Evolutionary conservation across 2,888 invertebrate genomes (phyloP).

Genomic region (Liposcelis brunnea): DNA sequence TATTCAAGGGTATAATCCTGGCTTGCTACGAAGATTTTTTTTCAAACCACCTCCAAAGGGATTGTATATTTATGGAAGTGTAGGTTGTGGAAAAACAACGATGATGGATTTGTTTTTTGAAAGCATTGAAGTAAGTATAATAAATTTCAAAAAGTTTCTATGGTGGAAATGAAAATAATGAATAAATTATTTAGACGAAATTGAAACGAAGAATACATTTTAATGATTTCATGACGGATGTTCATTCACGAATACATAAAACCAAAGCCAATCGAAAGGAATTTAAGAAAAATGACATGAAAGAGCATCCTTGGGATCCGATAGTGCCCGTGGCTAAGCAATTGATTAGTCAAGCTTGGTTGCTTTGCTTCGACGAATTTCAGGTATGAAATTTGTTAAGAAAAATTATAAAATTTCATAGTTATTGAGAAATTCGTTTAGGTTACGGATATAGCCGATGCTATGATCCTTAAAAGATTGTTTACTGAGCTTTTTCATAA

Average conservation of each 20-base stretch:
- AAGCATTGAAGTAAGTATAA: constrained; percentile 36
- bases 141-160: too few relatives aligned
- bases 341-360: constrained; percentile 72
- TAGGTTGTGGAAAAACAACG: constrained; percentile 96
- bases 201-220: constrained; percentile 79
- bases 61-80: constrained; percentile 76
- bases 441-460: constrained; percentile 98
- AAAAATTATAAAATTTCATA: constrained; percentile 6
- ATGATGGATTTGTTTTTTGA: constrained; percentile 96
- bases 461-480: constrained; percentile 91
- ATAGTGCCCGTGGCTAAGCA: constrained; percentile 82
- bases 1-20: constrained; percentile 40
- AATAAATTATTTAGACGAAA: background rate
- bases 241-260: constrained; percentile 77
- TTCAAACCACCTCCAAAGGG: constrained; percentile 41
- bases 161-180: background rate
- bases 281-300: constrained; percentile 32
- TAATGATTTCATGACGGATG: constrained; percentile 92
- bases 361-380: constrained; percentile 96
- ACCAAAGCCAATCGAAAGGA: constrained; percentile 43
- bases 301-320: constrained; percentile 69
- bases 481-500: constrained; percentile 84
- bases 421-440: constrained; percentile 21
- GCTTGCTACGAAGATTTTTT: constrained; percentile 22
- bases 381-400: constrained; percentile 40